Base-by-base conservation (phyloP, 2,113 vertebrate genomes). In the Halcyon senegalensis region DNA sequence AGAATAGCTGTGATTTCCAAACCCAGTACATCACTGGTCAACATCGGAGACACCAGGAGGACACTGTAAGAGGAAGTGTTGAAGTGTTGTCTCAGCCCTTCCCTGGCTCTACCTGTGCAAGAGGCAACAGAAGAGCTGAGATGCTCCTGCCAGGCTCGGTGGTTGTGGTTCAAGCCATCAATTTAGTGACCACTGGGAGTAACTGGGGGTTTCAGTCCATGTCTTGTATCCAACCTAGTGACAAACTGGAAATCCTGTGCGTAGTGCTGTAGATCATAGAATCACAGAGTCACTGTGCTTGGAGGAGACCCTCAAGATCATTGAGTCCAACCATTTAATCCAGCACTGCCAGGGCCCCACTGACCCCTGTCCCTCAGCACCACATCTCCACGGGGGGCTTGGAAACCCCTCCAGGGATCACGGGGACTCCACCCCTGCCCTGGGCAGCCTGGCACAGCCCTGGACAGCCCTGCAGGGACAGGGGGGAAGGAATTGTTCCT, bases 101-200 rank as follows among this genome's bases (percentile, higher is more conserved):
- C 41, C 20, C 51, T 39, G 27, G 39, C 66, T 68, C 11, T 43
- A 12, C 9, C 28, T 23, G 37, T 44, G 14, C 59, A 27, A 31
- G 14, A 2, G 12, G 24, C 43, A 44, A 24, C 27, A 23, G 41
- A 43, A 30, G 17, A 59, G n/a, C 30, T 46, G 67, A 33, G 77
- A 12, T 3, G 1, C 5, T 13, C 35, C 53, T 62, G 55, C n/a
- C 24, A 5, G 67, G 13, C 30, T 59, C 30, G 25, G 25, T 3
- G 3, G 7, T 30, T 2, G 0, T 0, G 0, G 37, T 10, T n/a
- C 50, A 41, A 63, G 20, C 31, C 7, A 19, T 37, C 28, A 11
- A 5, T 17, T 58, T 28, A 46, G 19, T 23, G 48, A 56, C 62
- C 33, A 16, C 16, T 24, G 13, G n/a, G 24, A 31, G 31, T 33